Evolutionary conservation across 2,888 invertebrate species (phyloP), one percentile per base, ranked within the genome.

Genomic region (Ormyrus pomaceus): DNA sequence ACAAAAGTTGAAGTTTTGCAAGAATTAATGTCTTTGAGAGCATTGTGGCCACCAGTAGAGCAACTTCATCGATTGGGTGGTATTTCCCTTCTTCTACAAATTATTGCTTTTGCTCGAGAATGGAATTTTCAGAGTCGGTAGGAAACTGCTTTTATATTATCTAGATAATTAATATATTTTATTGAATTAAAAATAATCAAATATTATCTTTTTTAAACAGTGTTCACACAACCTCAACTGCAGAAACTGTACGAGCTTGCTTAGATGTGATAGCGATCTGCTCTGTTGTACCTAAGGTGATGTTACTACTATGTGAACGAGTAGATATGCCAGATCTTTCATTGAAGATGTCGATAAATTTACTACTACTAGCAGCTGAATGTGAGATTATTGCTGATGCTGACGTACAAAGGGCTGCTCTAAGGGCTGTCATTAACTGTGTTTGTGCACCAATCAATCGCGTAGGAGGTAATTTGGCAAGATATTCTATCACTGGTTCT

Each of bases 351-450:
- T 88, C 90, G 62, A 89, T 91, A 46, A 89, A 90, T 83, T 85
- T 91, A 64, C 79, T 91, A 46, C 83, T 91, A 61, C 89, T 89
- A 9, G 96, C 98, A 45, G 97, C 98, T 0, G 97, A 98, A 88
- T 98, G 98, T 0, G 98, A 98, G 89, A 95, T 97, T 55, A 95
- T 97, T 0, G 94, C 95, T 2, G 98, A 98, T 88, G 94, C 98
- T 0, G 98, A 98, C 85, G 97, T 98, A 0, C 96, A 98, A 90
- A 95, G 96, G 86, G 95, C 98, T 0, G 98, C 99, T 0, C 92
- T 99, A 1, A 94, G 96, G 84, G 96, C 98, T 34, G 93, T 99
- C 77, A 96, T 97, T 73, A 98, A 98, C 91, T 98, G 98, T 90
- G 97, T 98, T 1, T 98, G 98, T 91, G 97, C 97, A 2, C 98